A percentile compares a stretch with the other conserved stretches of the same genome.
phyloP scores from a whole-genome alignment of 1,140 invertebrate species.

The Eumaeus atala region DNA sequence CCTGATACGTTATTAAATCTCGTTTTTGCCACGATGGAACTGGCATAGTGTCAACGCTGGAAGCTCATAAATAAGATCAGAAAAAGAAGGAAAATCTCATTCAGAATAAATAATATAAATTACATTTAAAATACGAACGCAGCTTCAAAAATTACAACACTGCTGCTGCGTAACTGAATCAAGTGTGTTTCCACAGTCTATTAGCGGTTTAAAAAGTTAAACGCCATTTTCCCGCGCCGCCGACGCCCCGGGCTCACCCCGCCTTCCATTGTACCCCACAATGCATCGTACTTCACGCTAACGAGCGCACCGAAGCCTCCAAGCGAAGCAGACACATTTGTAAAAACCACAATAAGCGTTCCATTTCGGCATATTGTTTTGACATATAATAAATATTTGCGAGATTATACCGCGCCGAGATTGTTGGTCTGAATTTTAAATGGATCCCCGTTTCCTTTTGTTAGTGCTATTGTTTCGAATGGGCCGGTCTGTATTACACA shows the following conservation, averaged over 20 bases:
- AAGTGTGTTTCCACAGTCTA: too few relatives aligned
- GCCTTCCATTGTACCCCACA: slow-evolving; percentile 65
- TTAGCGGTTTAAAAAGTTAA: too few relatives aligned
- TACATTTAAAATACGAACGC: too few relatives aligned
- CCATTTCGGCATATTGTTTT: slow-evolving; percentile 73
- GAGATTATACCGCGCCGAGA: slow-evolving; percentile 60
- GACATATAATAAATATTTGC: slow-evolving; percentile 74
- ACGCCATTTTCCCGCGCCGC: slow-evolving; percentile 31
- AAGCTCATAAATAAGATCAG: too few relatives aligned
- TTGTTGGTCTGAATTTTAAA: slow-evolving; percentile 54
- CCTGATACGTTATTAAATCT: too few relatives aligned
- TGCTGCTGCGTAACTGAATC: too few relatives aligned
- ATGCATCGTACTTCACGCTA: slow-evolving; percentile 69
- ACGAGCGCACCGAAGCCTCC: slow-evolving; percentile 49
- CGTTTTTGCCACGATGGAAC: too few relatives aligned
- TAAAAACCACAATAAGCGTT: slow-evolving; percentile 69
- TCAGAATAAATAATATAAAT: too few relatives aligned
- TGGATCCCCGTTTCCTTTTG: slow-evolving; percentile 51
- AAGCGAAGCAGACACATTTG: slow-evolving; percentile 68
- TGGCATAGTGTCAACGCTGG: too few relatives aligned
- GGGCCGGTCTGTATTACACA: slow-evolving; percentile 60
- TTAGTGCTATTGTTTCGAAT: slow-evolving; percentile 57
- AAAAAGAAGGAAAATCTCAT: too few relatives aligned
- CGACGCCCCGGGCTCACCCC: slow-evolving; percentile 49
- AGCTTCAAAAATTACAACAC: too few relatives aligned